phyloP scores from a whole-genome alignment of 2,797 vertebrate species.

The Halcyon badia region DNA sequence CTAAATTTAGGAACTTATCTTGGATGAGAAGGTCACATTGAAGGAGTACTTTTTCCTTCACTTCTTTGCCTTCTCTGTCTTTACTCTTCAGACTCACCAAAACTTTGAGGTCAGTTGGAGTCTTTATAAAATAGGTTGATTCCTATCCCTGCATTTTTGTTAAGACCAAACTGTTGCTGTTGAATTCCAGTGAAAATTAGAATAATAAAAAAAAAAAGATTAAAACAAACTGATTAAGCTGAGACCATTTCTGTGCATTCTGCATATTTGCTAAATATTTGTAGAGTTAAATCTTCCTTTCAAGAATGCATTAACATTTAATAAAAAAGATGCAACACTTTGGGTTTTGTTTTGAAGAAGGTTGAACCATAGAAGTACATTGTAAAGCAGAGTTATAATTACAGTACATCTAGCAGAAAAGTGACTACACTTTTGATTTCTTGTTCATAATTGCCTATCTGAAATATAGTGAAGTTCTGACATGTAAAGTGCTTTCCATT shows the following conservation, averaged over 20 bases:
- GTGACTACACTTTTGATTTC: constrained; percentile 3
- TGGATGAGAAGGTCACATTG: not conserved
- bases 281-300: not conserved
- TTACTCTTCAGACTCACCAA: not conserved
- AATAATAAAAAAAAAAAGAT: not conserved
- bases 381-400: constrained; percentile 16
- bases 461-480: constrained; percentile 20
- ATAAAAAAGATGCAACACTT: constrained; percentile 34
- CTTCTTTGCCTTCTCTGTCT: not conserved
- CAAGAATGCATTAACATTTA: constrained; percentile 47
- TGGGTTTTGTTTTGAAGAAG: constrained; percentile 17
- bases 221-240: constrained; percentile 36
- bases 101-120: not conserved
- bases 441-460: constrained; percentile 24
- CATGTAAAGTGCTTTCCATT: constrained; percentile 17
- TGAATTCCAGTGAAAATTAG: not conserved
- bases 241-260: constrained; percentile 26
- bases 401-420: not conserved
- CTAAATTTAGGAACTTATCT: not conserved
- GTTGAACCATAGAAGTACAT: not conserved
- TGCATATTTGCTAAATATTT: constrained; percentile 32
- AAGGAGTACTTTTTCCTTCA: not conserved
- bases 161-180: not conserved
- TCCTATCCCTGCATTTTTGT: not conserved
- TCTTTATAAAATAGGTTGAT: not conserved